Evolutionary conservation across 2,113 vertebrate genomes (phyloP).

Genomic region (Nothocercus julius): DNA sequence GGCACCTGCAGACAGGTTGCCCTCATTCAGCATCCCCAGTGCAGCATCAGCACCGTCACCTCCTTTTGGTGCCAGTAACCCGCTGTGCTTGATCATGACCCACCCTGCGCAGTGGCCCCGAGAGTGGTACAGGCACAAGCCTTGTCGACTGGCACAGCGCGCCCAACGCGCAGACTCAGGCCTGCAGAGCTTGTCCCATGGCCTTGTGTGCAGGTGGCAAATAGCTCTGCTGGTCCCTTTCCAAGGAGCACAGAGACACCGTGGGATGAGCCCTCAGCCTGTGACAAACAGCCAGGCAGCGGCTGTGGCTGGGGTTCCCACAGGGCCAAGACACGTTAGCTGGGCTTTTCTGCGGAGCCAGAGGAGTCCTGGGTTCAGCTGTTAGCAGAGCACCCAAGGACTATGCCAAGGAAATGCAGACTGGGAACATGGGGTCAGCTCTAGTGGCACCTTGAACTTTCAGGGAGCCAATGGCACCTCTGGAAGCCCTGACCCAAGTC

Average conservation of each 20-base stretch:
- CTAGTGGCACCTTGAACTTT: too few relatives aligned
- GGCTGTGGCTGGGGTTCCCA: background rate
- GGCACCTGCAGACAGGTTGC: background rate
- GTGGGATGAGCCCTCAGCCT: rapidly evolving
- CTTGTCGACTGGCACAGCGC: too few relatives aligned
- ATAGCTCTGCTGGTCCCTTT: rapidly evolving
- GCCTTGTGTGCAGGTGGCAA: too few relatives aligned
- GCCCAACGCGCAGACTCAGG: too few relatives aligned
- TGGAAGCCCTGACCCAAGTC: too few relatives aligned
- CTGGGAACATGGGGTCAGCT: too few relatives aligned
- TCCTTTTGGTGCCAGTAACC: rapidly evolving
- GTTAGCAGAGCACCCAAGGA: background rate
- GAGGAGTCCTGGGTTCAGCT: background rate
- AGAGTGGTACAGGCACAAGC: too few relatives aligned
- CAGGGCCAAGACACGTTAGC: background rate
- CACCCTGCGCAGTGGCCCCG: rapidly evolving
- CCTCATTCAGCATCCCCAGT: background rate
- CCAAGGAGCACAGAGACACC: background rate
- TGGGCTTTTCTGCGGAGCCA: rapidly evolving
- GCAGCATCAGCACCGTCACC: background rate
- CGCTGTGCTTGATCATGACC: rapidly evolving
- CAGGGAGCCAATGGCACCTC: too few relatives aligned
- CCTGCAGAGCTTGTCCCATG: too few relatives aligned
- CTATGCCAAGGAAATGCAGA: background rate
- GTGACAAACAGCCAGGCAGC: background rate